Percentiles rank a stretch among this genome's conserved stretches.
phyloP scores from a whole-genome alignment of 2,888 invertebrate species.

The Toxonevra muliebris region DNA sequence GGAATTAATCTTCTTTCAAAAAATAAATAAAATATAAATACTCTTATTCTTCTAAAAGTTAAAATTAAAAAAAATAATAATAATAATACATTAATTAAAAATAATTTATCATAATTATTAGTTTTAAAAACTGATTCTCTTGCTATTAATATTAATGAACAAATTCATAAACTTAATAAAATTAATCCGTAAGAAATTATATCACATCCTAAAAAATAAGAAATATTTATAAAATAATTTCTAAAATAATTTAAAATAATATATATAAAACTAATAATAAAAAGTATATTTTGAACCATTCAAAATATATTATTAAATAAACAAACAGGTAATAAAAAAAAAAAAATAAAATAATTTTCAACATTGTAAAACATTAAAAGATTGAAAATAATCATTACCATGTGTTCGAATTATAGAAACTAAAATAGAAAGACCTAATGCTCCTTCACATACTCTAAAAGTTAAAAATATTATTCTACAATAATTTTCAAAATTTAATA shows the following conservation, averaged over 20 bases:
- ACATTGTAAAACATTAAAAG: constrained; percentile 70
- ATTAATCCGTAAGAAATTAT: constrained; percentile 68
- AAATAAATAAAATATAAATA: constrained; percentile 75
- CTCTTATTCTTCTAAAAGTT: constrained; percentile 69
- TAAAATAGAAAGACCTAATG: constrained; percentile 72
- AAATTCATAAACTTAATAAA: constrained; percentile 72
- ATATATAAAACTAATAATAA: constrained; percentile 67
- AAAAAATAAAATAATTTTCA: constrained; percentile 50
- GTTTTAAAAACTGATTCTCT: constrained; percentile 67
- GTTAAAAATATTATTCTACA: too few relatives aligned
- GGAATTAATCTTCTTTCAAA: constrained; percentile 77
- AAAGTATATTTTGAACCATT: constrained; percentile 68
- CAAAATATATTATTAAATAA: constrained; percentile 68
- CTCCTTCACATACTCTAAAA: too few relatives aligned
- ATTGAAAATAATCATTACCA: constrained; percentile 73
- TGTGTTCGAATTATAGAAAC: constrained; percentile 67
- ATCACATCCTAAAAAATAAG: constrained; percentile 65
- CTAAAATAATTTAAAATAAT: constrained; percentile 63
- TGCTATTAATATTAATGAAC: constrained; percentile 69
- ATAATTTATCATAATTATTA: constrained; percentile 67
- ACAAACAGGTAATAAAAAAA: constrained; percentile 68
- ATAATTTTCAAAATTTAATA: constrained; percentile 68
- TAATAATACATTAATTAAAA: constrained; percentile 68
- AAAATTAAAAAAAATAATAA: constrained; percentile 69
- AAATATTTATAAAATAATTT: constrained; percentile 56